Percentiles rank a stretch among this genome's conserved stretches.
Evolutionary conservation across 2,888 invertebrate species (phyloP).

Genomic region (Sesia bembeciformis): DNA sequence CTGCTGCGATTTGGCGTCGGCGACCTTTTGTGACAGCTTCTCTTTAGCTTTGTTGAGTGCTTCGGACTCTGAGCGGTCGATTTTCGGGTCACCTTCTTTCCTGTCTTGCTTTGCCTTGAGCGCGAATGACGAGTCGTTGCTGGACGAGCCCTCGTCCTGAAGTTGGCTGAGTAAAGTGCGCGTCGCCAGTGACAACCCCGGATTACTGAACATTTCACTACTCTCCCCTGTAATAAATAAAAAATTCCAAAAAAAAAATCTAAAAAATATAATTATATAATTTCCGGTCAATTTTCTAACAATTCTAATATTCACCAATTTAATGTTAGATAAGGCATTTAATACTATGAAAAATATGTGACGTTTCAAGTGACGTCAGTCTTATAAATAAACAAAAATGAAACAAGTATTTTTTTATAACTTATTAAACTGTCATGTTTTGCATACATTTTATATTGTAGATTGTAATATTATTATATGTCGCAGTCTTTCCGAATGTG

Average conservation of each 20-base stretch:
- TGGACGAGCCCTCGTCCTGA: conserved; percentile 69
- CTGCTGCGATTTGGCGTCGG: conserved; percentile 53
- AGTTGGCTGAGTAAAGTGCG: conserved; percentile 67
- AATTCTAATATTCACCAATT: no score
- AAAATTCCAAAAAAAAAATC: background rate
- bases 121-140: conserved; percentile 68
- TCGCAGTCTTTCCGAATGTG: no score
- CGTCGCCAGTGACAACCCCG: conserved; percentile 53
- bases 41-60: conserved; percentile 58
- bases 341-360: no score
- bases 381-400: no score
- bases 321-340: no score
- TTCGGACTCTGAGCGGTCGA: conserved; percentile 49
- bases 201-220: conserved; percentile 51
- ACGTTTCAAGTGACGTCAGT: no score
- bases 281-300: no score
- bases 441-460: no score
- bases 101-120: conserved; percentile 43
- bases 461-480: no score
- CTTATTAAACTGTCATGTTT: no score
- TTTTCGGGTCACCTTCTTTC: conserved; percentile 32
- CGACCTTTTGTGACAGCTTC: conserved; percentile 59
- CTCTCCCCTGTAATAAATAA: conserved; percentile 33
- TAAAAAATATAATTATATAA: no score
- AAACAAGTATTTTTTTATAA: no score